Evolutionary conservation across 1,140 invertebrate genomes (phyloP).

Genomic region (Eurosta solidaginis): DNA sequence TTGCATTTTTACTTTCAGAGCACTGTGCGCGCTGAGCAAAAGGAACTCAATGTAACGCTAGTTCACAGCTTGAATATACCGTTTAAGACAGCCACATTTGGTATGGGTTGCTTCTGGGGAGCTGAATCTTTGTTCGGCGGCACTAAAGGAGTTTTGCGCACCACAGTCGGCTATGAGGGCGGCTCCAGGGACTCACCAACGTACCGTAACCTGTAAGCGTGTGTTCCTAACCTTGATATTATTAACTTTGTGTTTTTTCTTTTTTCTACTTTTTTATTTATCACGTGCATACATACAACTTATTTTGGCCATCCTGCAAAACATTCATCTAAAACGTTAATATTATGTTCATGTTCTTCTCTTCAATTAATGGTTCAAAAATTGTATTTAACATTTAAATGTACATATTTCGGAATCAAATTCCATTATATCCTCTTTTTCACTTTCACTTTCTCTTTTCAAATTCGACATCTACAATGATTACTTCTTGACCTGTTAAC

Average conservation of each 20-base stretch:
- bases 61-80: slow-evolving; percentile 47
- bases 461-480: not conserved
- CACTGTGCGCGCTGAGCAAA: slow-evolving; percentile 55
- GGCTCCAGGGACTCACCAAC: slow-evolving; percentile 80
- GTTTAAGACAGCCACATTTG: slow-evolving; percentile 77
- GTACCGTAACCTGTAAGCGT: slow-evolving; percentile 84
- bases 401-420: too few relatives aligned
- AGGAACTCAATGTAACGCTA: slow-evolving; percentile 48
- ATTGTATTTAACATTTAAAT: too few relatives aligned
- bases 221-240: not conserved
- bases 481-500: not conserved
- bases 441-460: too few relatives aligned
- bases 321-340: too few relatives aligned
- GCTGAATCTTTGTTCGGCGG: slow-evolving; percentile 89
- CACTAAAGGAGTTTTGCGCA: slow-evolving; percentile 81
- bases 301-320: not conserved
- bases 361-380: not conserved
- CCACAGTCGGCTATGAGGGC: slow-evolving; percentile 93
- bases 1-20: slow-evolving; percentile 38
- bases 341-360: not conserved
- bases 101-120: slow-evolving; percentile 98
- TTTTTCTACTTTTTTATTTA: slow-evolving; percentile 30
- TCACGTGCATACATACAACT: too few relatives aligned
- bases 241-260: slow-evolving; percentile 40
- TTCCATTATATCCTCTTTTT: too few relatives aligned